phyloP scores from a whole-genome alignment of 2,113 vertebrate species.

The zebrafish (Danio rerio) region GRCz12tu NC_133189.1:19882001-19882500 shows the following conservation, averaged over 20 bases:
- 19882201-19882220: background rate
- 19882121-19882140: conserved; percentile 43
- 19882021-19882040: conserved; percentile 33
- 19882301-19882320: background rate
- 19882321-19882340: background rate
- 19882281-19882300: background rate
- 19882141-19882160: conserved; percentile 49
- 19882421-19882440: background rate
- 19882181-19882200: background rate
- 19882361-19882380: background rate
- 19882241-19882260: background rate
- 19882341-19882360: background rate
- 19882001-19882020: conserved; percentile 53
- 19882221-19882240: background rate
- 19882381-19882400: background rate
- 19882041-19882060: conserved; percentile 54
- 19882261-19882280: background rate
- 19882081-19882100: conserved; percentile 42
- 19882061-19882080: conserved; percentile 52
- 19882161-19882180: background rate
- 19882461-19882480: background rate
- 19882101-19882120: conserved; percentile 50
- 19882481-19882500: background rate
- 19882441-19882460: background rate
- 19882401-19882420: background rate